These are phyloP conservation scores for Brenthis hecate DNA, from an alignment of 2,888 invertebrate species.

Conservation along the genomic window DNA sequence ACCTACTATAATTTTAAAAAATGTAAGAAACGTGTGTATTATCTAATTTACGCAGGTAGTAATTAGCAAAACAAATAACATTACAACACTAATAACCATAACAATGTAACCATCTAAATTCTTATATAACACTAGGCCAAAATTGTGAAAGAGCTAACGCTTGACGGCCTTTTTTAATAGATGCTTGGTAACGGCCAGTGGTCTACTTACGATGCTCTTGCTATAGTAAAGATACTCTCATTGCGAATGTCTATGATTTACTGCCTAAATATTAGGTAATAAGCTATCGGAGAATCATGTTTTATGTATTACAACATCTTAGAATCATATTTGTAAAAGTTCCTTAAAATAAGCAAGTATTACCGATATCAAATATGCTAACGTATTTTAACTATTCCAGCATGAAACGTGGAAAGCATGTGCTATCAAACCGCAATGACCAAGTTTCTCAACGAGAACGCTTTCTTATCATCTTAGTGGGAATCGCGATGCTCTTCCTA, in stretches of 20 bases:
- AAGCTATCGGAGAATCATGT: too few relatives aligned
- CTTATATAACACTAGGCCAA: conserved; percentile 23
- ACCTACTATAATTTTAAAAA: not conserved
- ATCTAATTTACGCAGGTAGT: conserved; percentile 3
- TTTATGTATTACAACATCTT: too few relatives aligned
- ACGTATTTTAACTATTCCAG: not conserved
- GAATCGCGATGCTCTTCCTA: not conserved
- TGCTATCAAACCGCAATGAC: conserved; percentile 4
- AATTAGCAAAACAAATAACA: conserved; percentile 19
- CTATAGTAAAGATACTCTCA: conserved; percentile 4
- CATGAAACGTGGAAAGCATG: not conserved
- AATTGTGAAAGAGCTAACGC: conserved; percentile 19
- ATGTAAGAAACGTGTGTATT: not conserved
- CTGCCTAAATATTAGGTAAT: too few relatives aligned
- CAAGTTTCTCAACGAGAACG: not conserved
- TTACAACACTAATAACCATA: not conserved
- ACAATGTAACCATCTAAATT: conserved; percentile 16
- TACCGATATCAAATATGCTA: too few relatives aligned
- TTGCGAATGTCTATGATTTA: not conserved
- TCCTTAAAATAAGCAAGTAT: too few relatives aligned
- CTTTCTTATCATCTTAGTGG: conserved; percentile 2
- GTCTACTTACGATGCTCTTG: conserved; percentile 23
- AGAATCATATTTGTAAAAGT: too few relatives aligned
- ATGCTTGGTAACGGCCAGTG: conserved; percentile 34
- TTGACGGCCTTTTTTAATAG: conserved; percentile 32